Conservation (phyloP, 2,797 vertebrate species). For the Echeneis naucrates region DNA sequence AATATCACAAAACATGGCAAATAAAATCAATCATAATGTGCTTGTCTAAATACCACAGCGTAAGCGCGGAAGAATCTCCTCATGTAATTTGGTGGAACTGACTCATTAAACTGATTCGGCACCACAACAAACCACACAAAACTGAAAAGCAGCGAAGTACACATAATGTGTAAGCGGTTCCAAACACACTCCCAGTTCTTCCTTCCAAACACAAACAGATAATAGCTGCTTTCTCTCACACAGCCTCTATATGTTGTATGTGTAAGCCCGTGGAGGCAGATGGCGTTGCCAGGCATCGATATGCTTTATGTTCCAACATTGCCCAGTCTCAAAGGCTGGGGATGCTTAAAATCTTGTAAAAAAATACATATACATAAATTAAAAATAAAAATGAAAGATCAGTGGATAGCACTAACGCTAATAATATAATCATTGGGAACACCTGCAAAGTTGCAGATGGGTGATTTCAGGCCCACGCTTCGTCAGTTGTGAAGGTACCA, state of each 20-base stretch:
- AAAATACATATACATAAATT: slow-evolving; percentile 94
- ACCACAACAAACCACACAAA: background rate
- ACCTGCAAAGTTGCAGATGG: slow-evolving; percentile 99
- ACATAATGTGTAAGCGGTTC: slow-evolving; percentile 9
- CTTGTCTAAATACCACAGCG: background rate
- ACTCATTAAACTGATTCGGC: background rate
- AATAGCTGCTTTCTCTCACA: slow-evolving; percentile 49
- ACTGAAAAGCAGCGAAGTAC: slow-evolving; percentile 10
- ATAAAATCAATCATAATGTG: background rate
- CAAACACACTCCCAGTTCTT: slow-evolving; percentile 15
- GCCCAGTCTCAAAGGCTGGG: slow-evolving; percentile 73
- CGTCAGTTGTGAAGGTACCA: slow-evolving; percentile 88
- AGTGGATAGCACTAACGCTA: slow-evolving; percentile 98
- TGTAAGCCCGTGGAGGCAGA: slow-evolving; percentile 86
- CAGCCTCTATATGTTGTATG: slow-evolving; percentile 78
- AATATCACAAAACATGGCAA: background rate
- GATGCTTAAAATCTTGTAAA: slow-evolving; percentile 91
- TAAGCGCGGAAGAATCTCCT: background rate
- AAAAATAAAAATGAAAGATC: slow-evolving; percentile 91
- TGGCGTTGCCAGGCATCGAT: slow-evolving; percentile 87
- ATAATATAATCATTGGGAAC: slow-evolving; percentile 99
- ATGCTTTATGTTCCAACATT: slow-evolving; percentile 87
- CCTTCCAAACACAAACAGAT: slow-evolving; percentile 54
- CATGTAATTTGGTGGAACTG: background rate
- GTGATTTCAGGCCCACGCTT: slow-evolving; percentile 93